Conservation (phyloP, 1,140 invertebrate species). For the Stegodyphus dumicola region DNA sequence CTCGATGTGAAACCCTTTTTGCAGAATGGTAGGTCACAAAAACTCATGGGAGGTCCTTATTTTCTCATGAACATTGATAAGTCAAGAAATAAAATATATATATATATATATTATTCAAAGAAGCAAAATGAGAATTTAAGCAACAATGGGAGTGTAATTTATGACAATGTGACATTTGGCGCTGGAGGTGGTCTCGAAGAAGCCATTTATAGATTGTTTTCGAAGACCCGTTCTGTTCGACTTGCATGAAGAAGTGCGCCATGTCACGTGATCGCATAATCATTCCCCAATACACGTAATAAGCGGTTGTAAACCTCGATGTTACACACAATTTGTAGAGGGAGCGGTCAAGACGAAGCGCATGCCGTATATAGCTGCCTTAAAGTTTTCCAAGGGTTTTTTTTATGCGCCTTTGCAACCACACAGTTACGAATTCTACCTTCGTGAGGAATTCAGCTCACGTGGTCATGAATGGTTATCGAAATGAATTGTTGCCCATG, state of each 20-base stretch:
- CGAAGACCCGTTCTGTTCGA: background rate
- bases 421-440: no score
- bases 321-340: no score
- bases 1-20: constrained; percentile 1
- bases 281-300: constrained; percentile 6
- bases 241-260: constrained; percentile 9
- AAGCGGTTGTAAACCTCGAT: constrained; percentile 18
- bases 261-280: constrained; percentile 10
- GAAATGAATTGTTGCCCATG: background rate
- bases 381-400: no score
- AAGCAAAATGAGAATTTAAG: background rate
- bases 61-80: background rate
- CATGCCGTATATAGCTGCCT: background rate
- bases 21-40: background rate
- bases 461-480: background rate
- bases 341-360: constrained; percentile 14
- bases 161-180: constrained; percentile 22
- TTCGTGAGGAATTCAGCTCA: constrained; percentile 1
- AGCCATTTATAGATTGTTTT: background rate
- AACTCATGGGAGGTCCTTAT: constrained; percentile 26
- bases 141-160: constrained; percentile 27
- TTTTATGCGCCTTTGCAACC: no score
- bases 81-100: background rate
- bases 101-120: no score
- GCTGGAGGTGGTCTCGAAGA: constrained; percentile 16